A percentile compares a stretch with the other conserved stretches of the same genome.
These are phyloP conservation scores for Phrynosoma platyrhinos DNA, from an alignment of 2,113 vertebrate species.

Conservation along the genomic window DNA sequence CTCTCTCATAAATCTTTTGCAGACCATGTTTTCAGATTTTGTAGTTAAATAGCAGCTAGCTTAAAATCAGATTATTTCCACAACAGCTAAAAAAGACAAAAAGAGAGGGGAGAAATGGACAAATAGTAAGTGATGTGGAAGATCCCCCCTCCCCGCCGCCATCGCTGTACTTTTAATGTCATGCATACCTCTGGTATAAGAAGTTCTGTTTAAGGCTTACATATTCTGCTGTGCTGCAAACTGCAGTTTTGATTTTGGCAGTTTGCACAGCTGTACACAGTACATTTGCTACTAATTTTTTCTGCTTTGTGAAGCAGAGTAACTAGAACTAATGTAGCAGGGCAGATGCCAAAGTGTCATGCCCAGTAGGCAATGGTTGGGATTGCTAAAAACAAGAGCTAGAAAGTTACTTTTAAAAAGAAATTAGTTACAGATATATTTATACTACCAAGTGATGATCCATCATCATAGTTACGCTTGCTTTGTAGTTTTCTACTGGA, in stretches of 20 bases:
- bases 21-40: slow-evolving; percentile 37
- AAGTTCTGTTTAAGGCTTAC: slow-evolving; percentile 14
- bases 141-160: not conserved
- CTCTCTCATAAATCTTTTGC: slow-evolving; percentile 44
- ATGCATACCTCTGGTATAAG: slow-evolving; percentile 36
- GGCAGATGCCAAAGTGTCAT: not conserved
- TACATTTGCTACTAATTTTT: slow-evolving; percentile 1
- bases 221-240: not conserved
- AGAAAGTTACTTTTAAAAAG: too few species aligned
- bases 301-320: not conserved
- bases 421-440: too few species aligned
- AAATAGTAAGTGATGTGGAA: not conserved
- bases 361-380: too few species aligned
- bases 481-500: too few species aligned
- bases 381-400: too few species aligned
- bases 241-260: slow-evolving; percentile 33
- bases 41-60: not conserved
- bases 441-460: too few species aligned
- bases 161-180: slow-evolving; percentile 12
- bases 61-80: not conserved
- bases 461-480: too few species aligned
- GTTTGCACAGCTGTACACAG: not conserved
- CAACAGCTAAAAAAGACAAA: not conserved
- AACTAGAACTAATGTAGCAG: not conserved
- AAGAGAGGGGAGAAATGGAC: not conserved